These are phyloP conservation scores for Laodelphax striatellus DNA, from an alignment of 1,140 invertebrate genomes.

Conservation along the genomic window DNA sequence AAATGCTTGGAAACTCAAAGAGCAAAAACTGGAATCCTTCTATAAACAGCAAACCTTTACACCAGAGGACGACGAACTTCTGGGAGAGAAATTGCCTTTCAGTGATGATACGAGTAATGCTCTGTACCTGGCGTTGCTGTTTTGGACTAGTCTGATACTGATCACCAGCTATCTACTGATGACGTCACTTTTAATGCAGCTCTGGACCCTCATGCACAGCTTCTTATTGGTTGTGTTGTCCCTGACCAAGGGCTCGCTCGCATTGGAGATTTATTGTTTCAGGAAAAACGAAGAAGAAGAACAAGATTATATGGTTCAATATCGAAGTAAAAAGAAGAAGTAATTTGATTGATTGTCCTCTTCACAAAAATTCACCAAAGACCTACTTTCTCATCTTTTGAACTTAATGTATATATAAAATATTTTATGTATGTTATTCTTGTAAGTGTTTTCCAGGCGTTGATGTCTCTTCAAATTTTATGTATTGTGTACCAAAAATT, in stretches of 20 bases:
- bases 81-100: neutral
- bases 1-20: slow-evolving; percentile 59
- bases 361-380: no score
- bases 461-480: no score
- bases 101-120: slow-evolving; percentile 30
- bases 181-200: slow-evolving; percentile 33
- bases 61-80: slow-evolving; percentile 17
- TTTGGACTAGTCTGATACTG: slow-evolving; percentile 40
- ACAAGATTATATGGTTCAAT: neutral
- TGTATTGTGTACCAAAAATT: no score
- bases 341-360: no score
- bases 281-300: slow-evolving; percentile 1
- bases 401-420: no score
- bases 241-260: slow-evolving; percentile 36
- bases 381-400: no score
- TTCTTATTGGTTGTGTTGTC: slow-evolving; percentile 38
- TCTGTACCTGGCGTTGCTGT: slow-evolving; percentile 38
- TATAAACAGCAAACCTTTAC: slow-evolving; percentile 37
- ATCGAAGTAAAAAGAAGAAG: no score
- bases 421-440: no score
- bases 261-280: slow-evolving; percentile 4
- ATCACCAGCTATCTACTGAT: slow-evolving; percentile 33
- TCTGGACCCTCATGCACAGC: slow-evolving; percentile 36
- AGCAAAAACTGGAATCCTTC: slow-evolving; percentile 46
- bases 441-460: no score